phyloP scores from a whole-genome alignment of 2,113 vertebrate genomes.

The Phalacrocorax aristotelis region DNA sequence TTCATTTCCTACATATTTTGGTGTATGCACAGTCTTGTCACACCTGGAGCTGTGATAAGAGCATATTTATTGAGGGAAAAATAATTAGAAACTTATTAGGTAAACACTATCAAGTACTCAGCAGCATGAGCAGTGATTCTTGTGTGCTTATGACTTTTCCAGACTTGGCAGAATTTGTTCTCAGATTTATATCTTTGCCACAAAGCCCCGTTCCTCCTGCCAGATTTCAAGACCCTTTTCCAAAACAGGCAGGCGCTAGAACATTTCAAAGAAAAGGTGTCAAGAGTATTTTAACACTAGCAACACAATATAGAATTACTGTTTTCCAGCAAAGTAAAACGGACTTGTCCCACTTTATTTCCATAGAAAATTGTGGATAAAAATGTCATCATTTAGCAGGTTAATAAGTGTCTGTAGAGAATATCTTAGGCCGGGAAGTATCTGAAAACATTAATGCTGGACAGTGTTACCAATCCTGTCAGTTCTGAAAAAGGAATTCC shows the following conservation, averaged over 20 bases:
- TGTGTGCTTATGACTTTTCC: not conserved
- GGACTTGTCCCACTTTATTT: not conserved
- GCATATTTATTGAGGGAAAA: not conserved
- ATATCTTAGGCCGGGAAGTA: not conserved
- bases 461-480: not conserved
- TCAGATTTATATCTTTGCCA: not conserved
- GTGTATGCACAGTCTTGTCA: not conserved
- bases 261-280: not conserved
- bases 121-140: not conserved
- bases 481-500: not conserved
- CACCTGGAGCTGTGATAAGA: not conserved
- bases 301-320: not conserved
- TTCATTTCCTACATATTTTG: constrained; percentile 26
- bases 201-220: not conserved
- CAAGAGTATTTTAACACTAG: not conserved
- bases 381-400: not conserved
- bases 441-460: not conserved
- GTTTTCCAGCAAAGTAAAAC: not conserved
- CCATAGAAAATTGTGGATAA: not conserved
- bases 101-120: not conserved
- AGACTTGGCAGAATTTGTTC: not conserved
- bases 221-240: not conserved
- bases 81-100: not conserved
- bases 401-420: not conserved
- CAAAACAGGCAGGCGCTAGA: not conserved